These are phyloP conservation scores for Drosophila seguyi DNA, from an alignment of 1,140 invertebrate genomes.

Conservation along the genomic window DNA sequence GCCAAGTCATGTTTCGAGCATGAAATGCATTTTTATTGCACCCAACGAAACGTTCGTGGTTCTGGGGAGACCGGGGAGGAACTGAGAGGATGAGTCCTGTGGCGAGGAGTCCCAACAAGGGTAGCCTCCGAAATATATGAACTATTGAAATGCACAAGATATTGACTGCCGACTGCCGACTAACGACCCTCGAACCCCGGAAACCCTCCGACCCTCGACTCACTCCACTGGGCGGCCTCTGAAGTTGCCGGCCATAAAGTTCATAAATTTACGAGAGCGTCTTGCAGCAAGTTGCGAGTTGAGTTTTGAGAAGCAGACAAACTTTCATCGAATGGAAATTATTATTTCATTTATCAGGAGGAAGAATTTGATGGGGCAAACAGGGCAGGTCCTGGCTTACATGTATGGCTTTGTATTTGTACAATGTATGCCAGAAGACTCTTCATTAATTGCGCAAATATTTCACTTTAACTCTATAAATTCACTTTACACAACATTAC, in stretches of 20 bases:
- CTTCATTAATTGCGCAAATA: neutral
- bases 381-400: neutral
- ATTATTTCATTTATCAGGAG: constrained; percentile 47
- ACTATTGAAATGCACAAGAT: constrained; percentile 71
- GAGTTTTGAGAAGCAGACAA: constrained; percentile 37
- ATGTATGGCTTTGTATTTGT: neutral
- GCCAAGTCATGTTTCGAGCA: constrained; percentile 80
- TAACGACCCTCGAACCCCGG: constrained; percentile 37
- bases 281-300: constrained; percentile 33
- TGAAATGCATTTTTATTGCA: constrained; percentile 82
- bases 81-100: neutral
- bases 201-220: constrained; percentile 1
- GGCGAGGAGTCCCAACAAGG: constrained; percentile 17
- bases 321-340: constrained; percentile 57
- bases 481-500: neutral
- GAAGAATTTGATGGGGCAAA: too few species aligned
- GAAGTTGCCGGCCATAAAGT: constrained; percentile 47
- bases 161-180: constrained; percentile 61
- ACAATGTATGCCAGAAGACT: neutral
- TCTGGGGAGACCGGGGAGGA: neutral
- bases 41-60: constrained; percentile 30
- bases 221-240: constrained; percentile 28
- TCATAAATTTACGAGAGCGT: constrained; percentile 55
- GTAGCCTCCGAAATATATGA: constrained; percentile 59
- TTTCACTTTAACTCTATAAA: neutral